Evolutionary conservation across 2,888 invertebrate species (phyloP).

Genomic region (Protonemura montana): DNA sequence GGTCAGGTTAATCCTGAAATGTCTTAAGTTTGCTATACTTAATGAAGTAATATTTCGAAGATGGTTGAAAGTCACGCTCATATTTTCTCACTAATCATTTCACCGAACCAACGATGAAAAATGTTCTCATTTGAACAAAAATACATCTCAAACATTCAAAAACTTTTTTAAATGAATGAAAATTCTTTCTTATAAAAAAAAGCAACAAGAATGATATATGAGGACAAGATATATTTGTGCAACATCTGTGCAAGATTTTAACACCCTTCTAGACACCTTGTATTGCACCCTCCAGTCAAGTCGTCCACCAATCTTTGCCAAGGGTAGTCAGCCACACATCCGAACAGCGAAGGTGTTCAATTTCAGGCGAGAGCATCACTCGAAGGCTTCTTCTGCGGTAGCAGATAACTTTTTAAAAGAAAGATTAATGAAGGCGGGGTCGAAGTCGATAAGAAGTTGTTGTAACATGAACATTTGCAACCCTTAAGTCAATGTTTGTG

Average conservation of each 20-base stretch:
- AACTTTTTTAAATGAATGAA: background rate
- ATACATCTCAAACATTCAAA: background rate
- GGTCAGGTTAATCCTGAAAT: too few species aligned
- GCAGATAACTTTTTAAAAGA: background rate
- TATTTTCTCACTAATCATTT: background rate
- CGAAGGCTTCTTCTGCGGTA: background rate
- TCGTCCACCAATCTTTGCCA: background rate
- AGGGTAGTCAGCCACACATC: background rate
- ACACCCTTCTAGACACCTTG: constrained; percentile 7
- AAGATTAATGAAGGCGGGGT: background rate
- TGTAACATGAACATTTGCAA: background rate
- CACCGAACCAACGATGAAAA: background rate
- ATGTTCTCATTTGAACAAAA: background rate
- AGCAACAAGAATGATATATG: background rate
- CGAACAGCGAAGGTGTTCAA: background rate
- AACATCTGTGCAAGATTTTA: background rate
- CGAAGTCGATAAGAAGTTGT: background rate
- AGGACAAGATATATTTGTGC: background rate
- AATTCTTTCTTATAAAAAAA: background rate
- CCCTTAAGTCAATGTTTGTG: background rate
- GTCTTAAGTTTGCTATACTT: too few species aligned
- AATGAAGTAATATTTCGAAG: too few species aligned
- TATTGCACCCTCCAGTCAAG: background rate
- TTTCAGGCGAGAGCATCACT: background rate
- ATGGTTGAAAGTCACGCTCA: background rate